phyloP scores from a whole-genome alignment of 1,140 invertebrate species.

The Campoletis sonorensis region DNA sequence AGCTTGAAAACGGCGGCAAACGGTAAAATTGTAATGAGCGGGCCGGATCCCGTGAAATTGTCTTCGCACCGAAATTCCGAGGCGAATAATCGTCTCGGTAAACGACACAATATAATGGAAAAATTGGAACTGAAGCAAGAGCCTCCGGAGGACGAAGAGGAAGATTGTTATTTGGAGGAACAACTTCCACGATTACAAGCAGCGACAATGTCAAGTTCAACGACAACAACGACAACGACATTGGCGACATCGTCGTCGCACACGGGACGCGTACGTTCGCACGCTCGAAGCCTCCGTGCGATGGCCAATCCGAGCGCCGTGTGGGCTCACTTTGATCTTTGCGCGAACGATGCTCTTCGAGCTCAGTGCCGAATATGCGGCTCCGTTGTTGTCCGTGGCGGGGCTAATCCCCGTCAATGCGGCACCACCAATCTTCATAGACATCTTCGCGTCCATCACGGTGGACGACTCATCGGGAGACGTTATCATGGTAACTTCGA shows the following conservation, averaged over 20 bases:
- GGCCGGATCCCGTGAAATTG: conserved; percentile 56
- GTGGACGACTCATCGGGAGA: conserved; percentile 73
- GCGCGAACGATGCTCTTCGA: conserved; percentile 71
- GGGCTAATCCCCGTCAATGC: conserved; percentile 74
- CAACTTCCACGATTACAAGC: conserved; percentile 48
- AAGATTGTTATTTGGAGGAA: conserved; percentile 63
- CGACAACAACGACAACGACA: too few relatives aligned
- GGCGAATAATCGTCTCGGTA: conserved; percentile 23
- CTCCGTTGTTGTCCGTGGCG: conserved; percentile 73
- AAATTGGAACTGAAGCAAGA: conserved; percentile 40
- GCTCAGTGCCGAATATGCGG: conserved; percentile 75
- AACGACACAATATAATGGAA: background rate
- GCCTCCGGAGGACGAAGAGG: conserved; percentile 68
- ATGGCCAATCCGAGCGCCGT: conserved; percentile 76
- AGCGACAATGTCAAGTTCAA: background rate
- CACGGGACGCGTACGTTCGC: conserved; percentile 68
- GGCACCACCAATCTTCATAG: conserved; percentile 75
- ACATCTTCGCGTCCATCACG: conserved; percentile 73
- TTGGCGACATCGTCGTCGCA: conserved; percentile 36
- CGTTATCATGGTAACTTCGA: conserved; percentile 74
- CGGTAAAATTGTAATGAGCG: conserved; percentile 52
- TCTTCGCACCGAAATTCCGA: conserved; percentile 37
- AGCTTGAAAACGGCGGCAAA: conserved; percentile 40
- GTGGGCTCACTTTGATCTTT: conserved; percentile 75
- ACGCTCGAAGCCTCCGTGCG: conserved; percentile 70